Percentiles rank a stretch among this genome's conserved stretches.
Evolutionary conservation across 2,113 vertebrate species (phyloP).

Genomic region (Papio anubis): DNA sequence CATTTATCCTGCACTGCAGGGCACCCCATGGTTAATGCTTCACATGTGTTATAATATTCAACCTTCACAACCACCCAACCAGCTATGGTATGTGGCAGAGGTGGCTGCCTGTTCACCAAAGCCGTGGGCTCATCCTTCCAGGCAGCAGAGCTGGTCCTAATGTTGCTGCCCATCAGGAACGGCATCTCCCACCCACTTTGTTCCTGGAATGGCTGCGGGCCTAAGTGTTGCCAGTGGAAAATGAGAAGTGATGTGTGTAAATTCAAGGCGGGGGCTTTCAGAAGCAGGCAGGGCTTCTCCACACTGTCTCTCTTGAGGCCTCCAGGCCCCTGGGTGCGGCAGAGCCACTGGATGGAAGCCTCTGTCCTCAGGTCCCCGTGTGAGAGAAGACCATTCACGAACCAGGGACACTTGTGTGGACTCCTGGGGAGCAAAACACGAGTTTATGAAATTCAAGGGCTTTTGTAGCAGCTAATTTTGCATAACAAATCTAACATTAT

Average conservation of each 20-base stretch:
- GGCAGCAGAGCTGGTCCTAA: rapidly evolving
- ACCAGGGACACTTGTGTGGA: background rate
- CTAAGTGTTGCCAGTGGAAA: background rate
- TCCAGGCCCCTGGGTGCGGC: no score
- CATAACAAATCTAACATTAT: background rate
- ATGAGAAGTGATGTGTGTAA: background rate
- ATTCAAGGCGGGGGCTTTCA: background rate
- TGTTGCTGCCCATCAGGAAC: background rate
- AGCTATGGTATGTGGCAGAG: background rate
- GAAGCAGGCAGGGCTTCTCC: background rate
- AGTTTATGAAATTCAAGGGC: no score
- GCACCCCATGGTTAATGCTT: rapidly evolving
- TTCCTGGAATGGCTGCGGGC: background rate
- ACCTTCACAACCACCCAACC: background rate
- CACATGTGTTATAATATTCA: rapidly evolving
- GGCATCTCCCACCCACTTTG: background rate
- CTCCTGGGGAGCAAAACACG: background rate
- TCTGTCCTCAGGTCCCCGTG: background rate
- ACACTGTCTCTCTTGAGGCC: background rate
- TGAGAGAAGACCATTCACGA: background rate
- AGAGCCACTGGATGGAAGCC: background rate
- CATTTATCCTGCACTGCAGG: rapidly evolving
- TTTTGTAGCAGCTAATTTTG: background rate
- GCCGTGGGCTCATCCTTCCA: rapidly evolving
- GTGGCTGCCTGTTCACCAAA: no score